These are phyloP conservation scores for Papilio polyxenes DNA, from an alignment of 1,140 invertebrate genomes.

Conservation along the genomic window DNA sequence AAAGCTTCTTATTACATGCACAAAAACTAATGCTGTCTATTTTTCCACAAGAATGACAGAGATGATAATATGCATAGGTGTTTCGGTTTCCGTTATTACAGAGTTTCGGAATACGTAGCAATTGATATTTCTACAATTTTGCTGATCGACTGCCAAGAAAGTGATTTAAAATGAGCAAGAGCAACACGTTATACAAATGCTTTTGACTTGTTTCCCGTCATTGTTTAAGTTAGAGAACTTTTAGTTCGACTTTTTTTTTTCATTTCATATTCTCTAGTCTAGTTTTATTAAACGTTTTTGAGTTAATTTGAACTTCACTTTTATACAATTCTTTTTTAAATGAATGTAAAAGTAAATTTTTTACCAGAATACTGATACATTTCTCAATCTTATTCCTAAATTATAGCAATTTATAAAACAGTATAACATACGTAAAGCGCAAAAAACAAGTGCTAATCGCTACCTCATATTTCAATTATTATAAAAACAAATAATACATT, in stretches of 20 bases:
- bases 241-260: not conserved
- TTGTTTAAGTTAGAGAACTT: conserved; percentile 1
- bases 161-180: not conserved
- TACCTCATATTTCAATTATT: not conserved
- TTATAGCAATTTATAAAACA: no score
- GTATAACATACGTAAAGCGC: no score
- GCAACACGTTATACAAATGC: not conserved
- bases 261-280: not conserved
- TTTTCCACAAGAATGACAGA: no score
- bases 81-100: not conserved
- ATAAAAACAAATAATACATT: not conserved
- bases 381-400: no score
- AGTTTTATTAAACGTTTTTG: not conserved
- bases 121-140: not conserved
- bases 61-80: no score
- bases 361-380: no score
- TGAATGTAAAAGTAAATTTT: no score
- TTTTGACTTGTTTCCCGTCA: not conserved
- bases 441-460: not conserved
- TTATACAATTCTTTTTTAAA: no score
- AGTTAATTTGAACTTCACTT: not conserved
- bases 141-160: not conserved
- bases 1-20: no score
- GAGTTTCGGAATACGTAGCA: not conserved
- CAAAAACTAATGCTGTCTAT: no score